A percentile compares a stretch with the other conserved stretches of the same genome.
These are phyloP conservation scores for Hemaris fuciformis DNA, from an alignment of 2,888 invertebrate species.

Conservation along the genomic window DNA sequence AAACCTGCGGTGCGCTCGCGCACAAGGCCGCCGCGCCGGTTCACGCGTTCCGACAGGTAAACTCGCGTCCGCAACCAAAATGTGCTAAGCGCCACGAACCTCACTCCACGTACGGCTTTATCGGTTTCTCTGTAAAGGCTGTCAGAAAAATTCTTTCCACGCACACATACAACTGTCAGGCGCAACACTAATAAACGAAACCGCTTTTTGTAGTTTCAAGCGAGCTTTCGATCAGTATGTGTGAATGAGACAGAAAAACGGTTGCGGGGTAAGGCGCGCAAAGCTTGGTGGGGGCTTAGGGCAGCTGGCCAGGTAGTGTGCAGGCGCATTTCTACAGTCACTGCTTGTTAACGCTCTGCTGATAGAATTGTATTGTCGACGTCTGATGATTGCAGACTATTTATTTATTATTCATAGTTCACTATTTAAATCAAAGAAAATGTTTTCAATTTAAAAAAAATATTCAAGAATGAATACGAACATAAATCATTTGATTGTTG, in stretches of 20 bases:
- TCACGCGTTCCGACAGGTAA: slow-evolving; percentile 84
- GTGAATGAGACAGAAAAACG: slow-evolving; percentile 64
- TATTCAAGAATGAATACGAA: too few relatives aligned
- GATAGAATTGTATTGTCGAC: slow-evolving; percentile 66
- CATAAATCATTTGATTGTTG: too few relatives aligned
- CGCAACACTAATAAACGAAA: slow-evolving; percentile 64
- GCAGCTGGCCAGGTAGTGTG: slow-evolving; percentile 79
- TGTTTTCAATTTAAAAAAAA: too few relatives aligned
- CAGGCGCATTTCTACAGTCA: slow-evolving; percentile 69
- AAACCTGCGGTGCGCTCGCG: slow-evolving; percentile 81
- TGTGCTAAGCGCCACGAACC: slow-evolving; percentile 58
- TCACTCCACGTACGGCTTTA: slow-evolving; percentile 55
- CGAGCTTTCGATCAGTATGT: slow-evolving; percentile 63
- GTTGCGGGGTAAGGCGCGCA: slow-evolving; percentile 65
- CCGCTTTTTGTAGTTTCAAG: slow-evolving; percentile 73
- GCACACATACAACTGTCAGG: slow-evolving; percentile 56
- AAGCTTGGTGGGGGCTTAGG: slow-evolving; percentile 67
- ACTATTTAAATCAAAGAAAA: background rate
- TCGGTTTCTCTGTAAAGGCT: slow-evolving; percentile 56
- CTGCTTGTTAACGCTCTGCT: slow-evolving; percentile 75
- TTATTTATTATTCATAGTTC: slow-evolving; percentile 9
- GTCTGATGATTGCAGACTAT: slow-evolving; percentile 57
- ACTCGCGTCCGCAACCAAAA: slow-evolving; percentile 57
- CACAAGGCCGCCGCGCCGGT: slow-evolving; percentile 82
- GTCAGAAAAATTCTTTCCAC: slow-evolving; percentile 74